Evolutionary conservation across 1,140 invertebrate species (phyloP).

Genomic region (Ladona fulva): DNA sequence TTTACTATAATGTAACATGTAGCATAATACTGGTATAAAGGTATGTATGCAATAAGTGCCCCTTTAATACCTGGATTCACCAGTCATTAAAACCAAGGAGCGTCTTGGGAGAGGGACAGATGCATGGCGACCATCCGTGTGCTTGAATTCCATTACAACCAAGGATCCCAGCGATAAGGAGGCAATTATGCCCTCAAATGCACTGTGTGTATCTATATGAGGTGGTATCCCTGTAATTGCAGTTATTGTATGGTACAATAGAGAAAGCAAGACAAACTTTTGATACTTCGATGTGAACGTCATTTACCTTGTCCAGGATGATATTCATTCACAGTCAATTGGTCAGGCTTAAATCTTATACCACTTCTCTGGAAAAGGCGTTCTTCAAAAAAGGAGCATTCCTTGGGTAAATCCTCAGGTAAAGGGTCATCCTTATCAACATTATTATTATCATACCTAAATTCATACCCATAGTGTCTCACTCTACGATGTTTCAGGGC

Average conservation of each 20-base stretch:
- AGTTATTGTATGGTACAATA: neutral
- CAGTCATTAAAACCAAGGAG: slow-evolving; percentile 76
- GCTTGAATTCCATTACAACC: slow-evolving; percentile 81
- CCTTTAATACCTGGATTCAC: slow-evolving; percentile 53
- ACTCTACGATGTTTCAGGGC: slow-evolving; percentile 77
- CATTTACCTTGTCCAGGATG: slow-evolving; percentile 74
- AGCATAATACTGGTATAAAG: too few species aligned
- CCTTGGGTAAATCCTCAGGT: slow-evolving; percentile 54
- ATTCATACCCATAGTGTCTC: slow-evolving; percentile 91
- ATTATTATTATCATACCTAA: slow-evolving; percentile 82
- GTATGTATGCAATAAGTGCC: neutral
- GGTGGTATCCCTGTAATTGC: slow-evolving; percentile 71
- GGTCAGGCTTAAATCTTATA: slow-evolving; percentile 57
- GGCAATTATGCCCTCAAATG: slow-evolving; percentile 81
- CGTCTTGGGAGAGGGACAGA: slow-evolving; percentile 60
- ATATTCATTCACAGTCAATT: slow-evolving; percentile 90
- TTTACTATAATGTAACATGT: too few species aligned
- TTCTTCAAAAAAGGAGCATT: slow-evolving; percentile 56
- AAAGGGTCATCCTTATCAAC: slow-evolving; percentile 65
- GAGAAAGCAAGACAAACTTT: neutral
- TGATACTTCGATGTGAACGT: slow-evolving; percentile 15
- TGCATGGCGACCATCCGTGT: slow-evolving; percentile 46
- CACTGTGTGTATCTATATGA: slow-evolving; percentile 92
- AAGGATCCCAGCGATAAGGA: slow-evolving; percentile 80
- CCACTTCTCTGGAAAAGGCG: slow-evolving; percentile 45